These are phyloP conservation scores for Drosophila prolongata DNA, from an alignment of 2,888 invertebrate genomes.

Conservation along the genomic window DNA sequence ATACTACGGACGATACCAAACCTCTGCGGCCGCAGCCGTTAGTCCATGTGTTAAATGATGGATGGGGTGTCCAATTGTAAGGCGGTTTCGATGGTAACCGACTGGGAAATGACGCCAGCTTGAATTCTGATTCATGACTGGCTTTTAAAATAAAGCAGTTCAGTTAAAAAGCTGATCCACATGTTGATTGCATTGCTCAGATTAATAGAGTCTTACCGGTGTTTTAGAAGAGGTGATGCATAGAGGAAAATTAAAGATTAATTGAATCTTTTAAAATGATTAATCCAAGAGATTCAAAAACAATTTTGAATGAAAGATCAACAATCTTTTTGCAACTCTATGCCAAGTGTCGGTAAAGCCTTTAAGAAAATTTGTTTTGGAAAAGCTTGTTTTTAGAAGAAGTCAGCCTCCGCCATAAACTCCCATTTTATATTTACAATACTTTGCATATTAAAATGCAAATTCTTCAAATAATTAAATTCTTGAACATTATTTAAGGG, in stretches of 20 bases:
- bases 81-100: constrained; percentile 40
- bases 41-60: constrained; percentile 49
- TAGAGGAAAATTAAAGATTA: background rate
- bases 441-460: too few species aligned
- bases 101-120: constrained; percentile 33
- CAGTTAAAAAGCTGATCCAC: constrained; percentile 7
- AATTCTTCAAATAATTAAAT: too few species aligned
- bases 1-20: constrained; percentile 20
- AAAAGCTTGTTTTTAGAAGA: too few species aligned
- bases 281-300: background rate
- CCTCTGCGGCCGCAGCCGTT: constrained; percentile 26
- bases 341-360: too few species aligned
- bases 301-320: background rate
- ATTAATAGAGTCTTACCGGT: background rate
- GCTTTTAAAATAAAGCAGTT: constrained; percentile 11
- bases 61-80: constrained; percentile 46
- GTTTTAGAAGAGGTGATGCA: background rate
- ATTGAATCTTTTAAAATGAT: background rate
- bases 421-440: too few species aligned
- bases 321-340: background rate
- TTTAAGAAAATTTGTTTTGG: too few species aligned
- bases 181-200: constrained; percentile 7
- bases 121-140: constrained; percentile 28
- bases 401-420: too few species aligned
- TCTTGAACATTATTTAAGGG: background rate